phyloP scores from a whole-genome alignment of 92 coral and sea anemone genomes.

The Epizoanthus stellaris region DNA sequence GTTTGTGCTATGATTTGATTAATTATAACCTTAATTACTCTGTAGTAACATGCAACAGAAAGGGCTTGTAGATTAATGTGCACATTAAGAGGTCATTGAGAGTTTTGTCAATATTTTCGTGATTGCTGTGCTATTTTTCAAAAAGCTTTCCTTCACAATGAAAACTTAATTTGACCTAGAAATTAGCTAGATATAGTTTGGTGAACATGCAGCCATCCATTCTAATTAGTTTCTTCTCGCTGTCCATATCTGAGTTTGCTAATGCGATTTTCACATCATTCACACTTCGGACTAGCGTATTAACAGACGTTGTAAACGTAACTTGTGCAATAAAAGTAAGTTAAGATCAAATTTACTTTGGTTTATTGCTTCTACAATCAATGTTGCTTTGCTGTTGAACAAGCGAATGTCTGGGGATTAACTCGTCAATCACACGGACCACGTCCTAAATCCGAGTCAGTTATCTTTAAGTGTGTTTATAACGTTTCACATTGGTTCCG shows the following conservation, averaged over 20 bases:
- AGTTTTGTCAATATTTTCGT: conserved; percentile 65
- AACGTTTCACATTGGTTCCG: conserved; percentile 4
- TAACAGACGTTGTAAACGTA: conserved; percentile 31
- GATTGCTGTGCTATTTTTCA: conserved; percentile 55
- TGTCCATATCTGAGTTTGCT: conserved; percentile 33
- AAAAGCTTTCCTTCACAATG: conserved; percentile 56
- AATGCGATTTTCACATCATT: conserved; percentile 56
- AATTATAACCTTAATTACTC: conserved; percentile 20
- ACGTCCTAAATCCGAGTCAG: neutral
- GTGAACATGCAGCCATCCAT: conserved; percentile 24
- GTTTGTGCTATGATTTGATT: conserved; percentile 1
- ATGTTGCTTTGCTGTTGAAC: conserved; percentile 30
- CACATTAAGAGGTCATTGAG: conserved; percentile 34
- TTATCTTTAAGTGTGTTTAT: conserved; percentile 2
- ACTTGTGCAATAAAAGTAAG: conserved; percentile 42
- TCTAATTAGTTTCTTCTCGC: neutral
- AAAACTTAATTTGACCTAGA: conserved; percentile 45
- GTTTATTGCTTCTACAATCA: conserved; percentile 25
- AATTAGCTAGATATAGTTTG: conserved; percentile 26
- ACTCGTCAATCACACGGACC: conserved; percentile 67
- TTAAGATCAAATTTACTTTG: conserved; percentile 34
- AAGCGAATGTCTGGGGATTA: conserved; percentile 70
- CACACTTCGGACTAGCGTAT: conserved; percentile 30
- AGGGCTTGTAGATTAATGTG: conserved; percentile 42
- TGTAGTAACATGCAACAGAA: neutral